Conservation (phyloP, 2,113 vertebrate genomes). For the Strigops habroptila region DNA sequence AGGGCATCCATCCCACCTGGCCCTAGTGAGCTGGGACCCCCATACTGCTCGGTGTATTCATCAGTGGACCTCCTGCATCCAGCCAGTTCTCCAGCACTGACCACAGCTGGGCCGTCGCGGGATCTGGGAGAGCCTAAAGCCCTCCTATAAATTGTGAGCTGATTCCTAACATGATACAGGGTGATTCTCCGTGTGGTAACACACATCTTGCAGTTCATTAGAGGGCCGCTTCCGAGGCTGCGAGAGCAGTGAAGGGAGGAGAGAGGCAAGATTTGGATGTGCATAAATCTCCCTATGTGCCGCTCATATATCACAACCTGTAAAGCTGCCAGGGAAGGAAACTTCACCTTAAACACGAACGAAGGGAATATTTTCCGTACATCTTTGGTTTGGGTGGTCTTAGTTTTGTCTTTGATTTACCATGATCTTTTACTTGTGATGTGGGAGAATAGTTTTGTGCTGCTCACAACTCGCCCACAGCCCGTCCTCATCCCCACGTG, state of each 20-base stretch:
- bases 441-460: not conserved
- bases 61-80: not conserved
- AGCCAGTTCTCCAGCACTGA: accelerated
- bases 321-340: not conserved
- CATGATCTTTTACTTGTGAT: not conserved
- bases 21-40: no score
- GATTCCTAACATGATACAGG: not conserved
- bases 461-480: accelerated
- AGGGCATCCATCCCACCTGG: not conserved
- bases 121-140: not conserved
- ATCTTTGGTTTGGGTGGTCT: not conserved
- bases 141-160: not conserved
- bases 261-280: not conserved
- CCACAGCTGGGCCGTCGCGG: accelerated
- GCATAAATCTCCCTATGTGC: not conserved
- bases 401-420: not conserved
- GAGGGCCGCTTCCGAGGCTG: not conserved
- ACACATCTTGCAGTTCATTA: not conserved
- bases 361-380: not conserved
- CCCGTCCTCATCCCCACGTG: not conserved
- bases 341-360: not conserved
- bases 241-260: not conserved
- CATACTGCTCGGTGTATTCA: accelerated
- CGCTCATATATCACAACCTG: not conserved
- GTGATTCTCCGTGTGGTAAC: not conserved